phyloP scores from a whole-genome alignment of 2,888 invertebrate species.

The Myopa tessellatipennis region DNA sequence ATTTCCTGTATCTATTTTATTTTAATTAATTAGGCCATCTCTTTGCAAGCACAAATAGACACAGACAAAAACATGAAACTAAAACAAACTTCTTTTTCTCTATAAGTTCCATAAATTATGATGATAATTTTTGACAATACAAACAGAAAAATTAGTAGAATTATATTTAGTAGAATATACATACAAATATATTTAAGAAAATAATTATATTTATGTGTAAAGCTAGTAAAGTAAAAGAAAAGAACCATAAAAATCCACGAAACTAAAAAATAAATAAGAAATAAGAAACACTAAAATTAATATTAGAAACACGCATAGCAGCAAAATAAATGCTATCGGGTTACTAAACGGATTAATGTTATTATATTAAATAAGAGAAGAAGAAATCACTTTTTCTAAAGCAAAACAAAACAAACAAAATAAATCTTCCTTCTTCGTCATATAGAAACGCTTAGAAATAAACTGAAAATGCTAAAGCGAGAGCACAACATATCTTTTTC shows the following conservation, averaged over 20 bases:
- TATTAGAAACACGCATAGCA: neutral
- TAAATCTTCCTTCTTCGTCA: neutral
- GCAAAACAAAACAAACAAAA: too few relatives aligned
- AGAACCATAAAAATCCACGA: neutral
- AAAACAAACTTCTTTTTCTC: neutral
- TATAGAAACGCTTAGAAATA: too few relatives aligned
- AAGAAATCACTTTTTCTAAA: too few relatives aligned
- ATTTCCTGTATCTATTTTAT: too few relatives aligned
- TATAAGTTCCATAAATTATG: constrained; percentile 18
- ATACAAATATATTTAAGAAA: neutral
- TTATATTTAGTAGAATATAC: neutral
- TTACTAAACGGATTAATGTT: too few relatives aligned
- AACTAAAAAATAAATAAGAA: neutral
- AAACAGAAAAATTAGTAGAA: constrained; percentile 1
- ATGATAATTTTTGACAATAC: constrained; percentile 46
- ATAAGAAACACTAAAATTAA: neutral
- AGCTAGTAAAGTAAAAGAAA: neutral
- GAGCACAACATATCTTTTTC: constrained; percentile 26
- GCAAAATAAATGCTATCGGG: neutral
- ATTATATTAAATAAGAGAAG: too few relatives aligned
- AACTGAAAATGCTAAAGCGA: neutral
- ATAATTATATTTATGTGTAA: neutral
- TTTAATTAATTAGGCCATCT: too few relatives aligned
- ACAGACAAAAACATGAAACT: neutral
- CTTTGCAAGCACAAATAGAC: too few relatives aligned